Base-by-base conservation (phyloP, 2,888 invertebrate species). In the Mesorhabditis spiculigera region DNA sequence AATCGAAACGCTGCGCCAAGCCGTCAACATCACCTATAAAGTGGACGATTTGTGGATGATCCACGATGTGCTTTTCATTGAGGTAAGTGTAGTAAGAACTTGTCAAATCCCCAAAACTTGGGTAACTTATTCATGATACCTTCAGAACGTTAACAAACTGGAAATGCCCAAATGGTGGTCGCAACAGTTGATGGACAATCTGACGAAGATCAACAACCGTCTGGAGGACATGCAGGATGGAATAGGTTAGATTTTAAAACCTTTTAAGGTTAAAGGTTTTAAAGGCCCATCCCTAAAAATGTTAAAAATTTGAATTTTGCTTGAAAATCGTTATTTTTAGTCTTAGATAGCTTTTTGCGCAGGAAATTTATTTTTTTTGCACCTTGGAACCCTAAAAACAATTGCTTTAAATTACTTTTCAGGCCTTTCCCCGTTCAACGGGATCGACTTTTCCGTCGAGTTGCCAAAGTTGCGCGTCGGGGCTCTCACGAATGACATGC, bases 401-500 rank as follows among this genome's bases (percentile, higher is more conserved):
- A 28, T 28, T 28, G 28, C 28, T 28, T 1, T 28, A 28, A 28
- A 28, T 28, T 28, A 28, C 28, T 28, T 3, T 28, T 28, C 28
- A 28, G 28, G 28, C 28, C 28, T 28, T 28, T 28, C 28, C 28
- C 28, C 28, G 28, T 28, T 28, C 6, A 71, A 73, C 5, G 71
- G 71, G 44, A 65, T 73, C 5, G 71, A 75, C 61, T 61, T 75
- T 41, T 71, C 72, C 16, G n/a, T 58, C 28, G 68, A 70, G 44
- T 64, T 70, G 6, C 58, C 68, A 1, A 71, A 73, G 43, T 10
- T 73, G 5, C 67, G 70, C 8, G 71, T 69, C 65, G 76, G 78
- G 41, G 72, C 78, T 4, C 71, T 76, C n/a, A 63, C 73, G 10
- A 75, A 78, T 65, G 78, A 78, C 67, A 76, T 78, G 66, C 65